Base-by-base conservation (phyloP, 2,113 vertebrate genomes). In the Bombycilla garrulus region DNA sequence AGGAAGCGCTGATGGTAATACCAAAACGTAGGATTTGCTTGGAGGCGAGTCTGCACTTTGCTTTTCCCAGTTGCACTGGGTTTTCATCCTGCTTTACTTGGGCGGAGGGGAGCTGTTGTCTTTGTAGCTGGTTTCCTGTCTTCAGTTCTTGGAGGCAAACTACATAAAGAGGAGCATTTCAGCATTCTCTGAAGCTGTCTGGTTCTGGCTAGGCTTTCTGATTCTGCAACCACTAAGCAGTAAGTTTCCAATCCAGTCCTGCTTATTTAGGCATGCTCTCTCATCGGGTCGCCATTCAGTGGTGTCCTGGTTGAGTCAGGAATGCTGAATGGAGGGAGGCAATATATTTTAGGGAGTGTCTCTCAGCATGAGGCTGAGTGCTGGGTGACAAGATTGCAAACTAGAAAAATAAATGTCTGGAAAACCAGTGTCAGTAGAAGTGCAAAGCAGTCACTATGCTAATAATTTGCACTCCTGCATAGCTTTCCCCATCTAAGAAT, bases 211-310 rank as follows among this genome's bases (percentile, higher is more conserved):
- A 76, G 92, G 90, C 93, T 89, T 93, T 92, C 73, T 81, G 56
- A 93, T 92, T 89, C 96, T 95, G 83, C 94, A 96, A 69, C 94
- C 92, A 33, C 91, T 95, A 71, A 94, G 88, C 88, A 92, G 81
- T 84, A 89, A 95, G 89, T 93, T 96, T 97, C 92, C 94, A 86
- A 88, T 90, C 90, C 92, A 64, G 71, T 66, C 74, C 79, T 96
- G 95, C 95, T 97, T 96, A 95, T 92, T 96, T 95, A 95, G 94
- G 95, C 96, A 83, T 86, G 69, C 88, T 93, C 25, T 82, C 90
- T 92, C 90, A 95, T 90, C 9, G 1, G 61, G 61, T 88, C 12
- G 6, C 94, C 81, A 81, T 96, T 90, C 95, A 88, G 93, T 29
- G 92, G 88, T 95, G 90, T 92, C 93, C 95, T 94, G 90, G 94